These are phyloP conservation scores for Onychostruthus taczanowskii DNA, from an alignment of 2,113 vertebrate species.

Conservation along the genomic window DNA sequence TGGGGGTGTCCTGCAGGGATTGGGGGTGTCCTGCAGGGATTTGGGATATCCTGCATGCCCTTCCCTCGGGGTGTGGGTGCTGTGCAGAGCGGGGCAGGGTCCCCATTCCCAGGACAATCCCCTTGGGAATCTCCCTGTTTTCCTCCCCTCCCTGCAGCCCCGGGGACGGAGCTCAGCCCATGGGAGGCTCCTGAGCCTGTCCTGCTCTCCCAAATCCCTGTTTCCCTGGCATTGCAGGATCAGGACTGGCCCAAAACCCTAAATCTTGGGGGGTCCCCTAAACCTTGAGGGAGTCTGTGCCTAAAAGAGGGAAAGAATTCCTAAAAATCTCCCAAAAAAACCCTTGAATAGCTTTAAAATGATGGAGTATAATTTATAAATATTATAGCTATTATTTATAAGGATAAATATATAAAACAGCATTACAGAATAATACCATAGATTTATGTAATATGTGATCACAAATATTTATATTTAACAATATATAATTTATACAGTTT, in stretches of 20 bases:
- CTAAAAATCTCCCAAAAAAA: not conserved
- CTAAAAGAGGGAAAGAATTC: not conserved
- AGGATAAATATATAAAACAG: not conserved
- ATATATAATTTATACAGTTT: not conserved
- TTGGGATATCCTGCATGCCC: not conserved
- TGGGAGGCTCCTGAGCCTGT: fast-evolving
- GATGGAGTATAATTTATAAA: not conserved
- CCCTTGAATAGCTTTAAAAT: not conserved
- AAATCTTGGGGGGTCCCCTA: not conserved
- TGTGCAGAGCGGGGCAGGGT: not conserved
- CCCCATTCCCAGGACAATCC: not conserved
- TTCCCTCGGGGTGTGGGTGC: not conserved
- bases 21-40: too few relatives aligned
- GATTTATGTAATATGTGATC: not conserved
- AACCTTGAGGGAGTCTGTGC: not conserved
- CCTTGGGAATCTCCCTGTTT: fast-evolving
- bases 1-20: not conserved
- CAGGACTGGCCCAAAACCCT: not conserved
- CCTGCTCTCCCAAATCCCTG: not conserved
- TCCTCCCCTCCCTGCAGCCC: not conserved
- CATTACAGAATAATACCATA: fast-evolving
- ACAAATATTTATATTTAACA: not conserved
- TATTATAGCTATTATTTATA: not conserved
- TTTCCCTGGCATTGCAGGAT: not conserved
- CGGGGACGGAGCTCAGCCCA: fast-evolving